A percentile compares a stretch with the other conserved stretches of the same genome.
Evolutionary conservation across 2,797 vertebrate species (phyloP).

Genomic region (Dendrocincla fuliginosa): DNA sequence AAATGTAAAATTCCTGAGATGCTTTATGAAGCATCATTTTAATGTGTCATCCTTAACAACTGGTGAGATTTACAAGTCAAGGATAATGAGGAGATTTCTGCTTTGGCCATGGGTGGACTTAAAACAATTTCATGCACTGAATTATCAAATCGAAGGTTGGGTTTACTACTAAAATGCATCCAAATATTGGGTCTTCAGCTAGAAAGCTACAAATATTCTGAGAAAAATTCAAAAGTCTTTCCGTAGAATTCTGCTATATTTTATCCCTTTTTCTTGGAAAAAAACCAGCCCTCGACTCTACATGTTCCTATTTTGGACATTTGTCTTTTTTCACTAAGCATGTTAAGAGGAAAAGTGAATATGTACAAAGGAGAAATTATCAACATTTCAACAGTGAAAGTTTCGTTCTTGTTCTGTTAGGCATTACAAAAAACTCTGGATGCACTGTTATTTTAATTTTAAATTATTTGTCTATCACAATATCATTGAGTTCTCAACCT

Average conservation of each 20-base stretch:
- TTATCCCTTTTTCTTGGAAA: background rate
- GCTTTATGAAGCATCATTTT: background rate
- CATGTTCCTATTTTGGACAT: background rate
- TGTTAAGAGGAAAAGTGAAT: background rate
- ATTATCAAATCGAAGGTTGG: background rate
- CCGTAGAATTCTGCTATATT: background rate
- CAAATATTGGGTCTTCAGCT: background rate
- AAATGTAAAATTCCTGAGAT: background rate
- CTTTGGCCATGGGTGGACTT: background rate
- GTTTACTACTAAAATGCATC: background rate
- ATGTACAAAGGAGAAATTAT: background rate
- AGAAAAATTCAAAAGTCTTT: background rate
- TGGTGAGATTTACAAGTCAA: background rate
- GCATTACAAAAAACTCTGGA: background rate
- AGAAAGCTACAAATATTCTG: background rate
- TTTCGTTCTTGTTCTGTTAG: conserved; percentile 23
- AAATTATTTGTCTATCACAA: conserved; percentile 32
- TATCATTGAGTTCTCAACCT: background rate
- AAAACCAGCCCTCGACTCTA: background rate
- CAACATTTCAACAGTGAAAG: conserved; percentile 3
- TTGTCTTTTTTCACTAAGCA: background rate
- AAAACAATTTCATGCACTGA: background rate
- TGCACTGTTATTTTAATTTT: conserved; percentile 19
- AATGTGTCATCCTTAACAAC: background rate
- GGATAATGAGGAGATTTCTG: background rate